Conservation (phyloP, 2,888 invertebrate genomes). For the Drosophila algonquin region DNA sequence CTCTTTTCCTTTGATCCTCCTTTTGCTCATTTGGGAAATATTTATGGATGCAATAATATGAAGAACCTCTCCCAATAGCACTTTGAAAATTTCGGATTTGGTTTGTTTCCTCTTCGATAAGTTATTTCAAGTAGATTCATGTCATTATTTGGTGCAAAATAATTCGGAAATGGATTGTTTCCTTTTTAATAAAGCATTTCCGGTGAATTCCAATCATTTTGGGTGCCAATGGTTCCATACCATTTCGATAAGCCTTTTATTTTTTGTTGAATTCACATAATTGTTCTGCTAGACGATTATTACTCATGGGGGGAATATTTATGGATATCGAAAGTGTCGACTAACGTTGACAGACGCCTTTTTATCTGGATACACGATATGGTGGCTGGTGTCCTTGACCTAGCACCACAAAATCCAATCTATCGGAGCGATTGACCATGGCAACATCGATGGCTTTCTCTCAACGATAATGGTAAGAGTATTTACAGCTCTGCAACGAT, state of each 20-base stretch:
- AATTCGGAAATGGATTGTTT: neutral
- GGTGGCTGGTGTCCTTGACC: conserved; percentile 63
- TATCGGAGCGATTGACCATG: conserved; percentile 25
- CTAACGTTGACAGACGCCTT: conserved; percentile 52
- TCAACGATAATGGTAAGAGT: conserved; percentile 9
- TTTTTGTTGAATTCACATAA: too few relatives aligned
- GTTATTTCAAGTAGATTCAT: neutral
- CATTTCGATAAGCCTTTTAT: neutral
- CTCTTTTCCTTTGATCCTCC: too few relatives aligned
- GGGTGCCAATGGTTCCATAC: neutral
- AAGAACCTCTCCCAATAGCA: too few relatives aligned
- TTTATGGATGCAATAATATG: neutral
- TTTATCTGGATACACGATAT: conserved; percentile 45
- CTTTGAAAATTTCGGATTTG: neutral
- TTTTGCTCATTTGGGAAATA: too few relatives aligned
- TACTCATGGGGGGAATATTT: neutral
- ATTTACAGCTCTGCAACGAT: conserved; percentile 27
- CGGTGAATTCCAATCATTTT: neutral
- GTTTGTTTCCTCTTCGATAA: neutral
- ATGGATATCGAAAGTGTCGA: conserved; percentile 5
- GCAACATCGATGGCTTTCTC: conserved; percentile 24
- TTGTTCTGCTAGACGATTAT: too few relatives aligned
- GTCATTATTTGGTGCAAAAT: neutral
- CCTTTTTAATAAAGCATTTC: neutral
- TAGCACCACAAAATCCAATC: conserved; percentile 58